phyloP scores from a whole-genome alignment of 2,888 invertebrate genomes.

The Ophioninae sp. region DNA sequence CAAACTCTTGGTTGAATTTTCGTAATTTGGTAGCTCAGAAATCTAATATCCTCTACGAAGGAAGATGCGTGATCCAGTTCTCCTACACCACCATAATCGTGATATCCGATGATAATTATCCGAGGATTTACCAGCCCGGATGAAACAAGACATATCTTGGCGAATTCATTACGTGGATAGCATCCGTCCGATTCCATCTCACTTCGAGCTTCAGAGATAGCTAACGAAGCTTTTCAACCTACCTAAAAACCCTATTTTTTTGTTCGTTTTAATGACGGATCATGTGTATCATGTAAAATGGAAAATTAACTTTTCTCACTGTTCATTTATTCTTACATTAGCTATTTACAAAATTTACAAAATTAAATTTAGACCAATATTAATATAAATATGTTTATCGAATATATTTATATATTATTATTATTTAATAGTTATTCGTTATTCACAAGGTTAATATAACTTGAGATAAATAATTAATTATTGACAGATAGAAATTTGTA shows the following conservation, averaged over 20 bases:
- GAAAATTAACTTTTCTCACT: too few species aligned
- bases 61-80: neutral
- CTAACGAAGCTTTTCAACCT: neutral
- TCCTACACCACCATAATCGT: neutral
- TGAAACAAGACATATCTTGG: neutral
- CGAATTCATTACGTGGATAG: neutral
- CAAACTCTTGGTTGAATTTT: slow-evolving; percentile 2
- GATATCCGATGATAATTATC: neutral
- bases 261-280: neutral
- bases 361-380: too few species aligned
- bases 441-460: too few species aligned
- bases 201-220: neutral
- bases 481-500: too few species aligned
- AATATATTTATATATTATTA: too few species aligned
- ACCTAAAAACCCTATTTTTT: neutral
- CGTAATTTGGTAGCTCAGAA: neutral
- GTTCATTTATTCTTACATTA: too few species aligned
- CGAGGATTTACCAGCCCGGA: neutral
- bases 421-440: too few species aligned
- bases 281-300: neutral
- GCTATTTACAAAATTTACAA: too few species aligned
- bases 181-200: too few species aligned
- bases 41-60: neutral
- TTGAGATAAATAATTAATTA: too few species aligned
- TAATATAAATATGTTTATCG: too few species aligned